phyloP scores from a whole-genome alignment of 2,888 invertebrate species.

The Leucozona laternaria region DNA sequence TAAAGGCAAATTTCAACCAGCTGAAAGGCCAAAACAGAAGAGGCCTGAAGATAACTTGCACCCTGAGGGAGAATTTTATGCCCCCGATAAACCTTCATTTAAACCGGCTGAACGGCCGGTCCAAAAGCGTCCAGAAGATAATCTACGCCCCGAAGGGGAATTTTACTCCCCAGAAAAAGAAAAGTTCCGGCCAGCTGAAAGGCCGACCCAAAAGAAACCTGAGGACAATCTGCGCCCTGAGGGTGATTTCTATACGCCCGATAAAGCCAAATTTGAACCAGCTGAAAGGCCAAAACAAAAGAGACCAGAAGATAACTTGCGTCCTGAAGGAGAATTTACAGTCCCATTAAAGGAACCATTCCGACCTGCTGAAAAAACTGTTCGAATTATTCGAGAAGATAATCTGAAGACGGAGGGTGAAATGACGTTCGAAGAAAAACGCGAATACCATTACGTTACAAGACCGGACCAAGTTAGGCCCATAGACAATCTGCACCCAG shows the following conservation, averaged over 20 bases:
- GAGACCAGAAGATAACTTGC: constrained; percentile 85
- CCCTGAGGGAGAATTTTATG: constrained; percentile 86
- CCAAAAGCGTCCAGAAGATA: constrained; percentile 85
- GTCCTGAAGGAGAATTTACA: constrained; percentile 86
- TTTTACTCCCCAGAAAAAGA: constrained; percentile 84
- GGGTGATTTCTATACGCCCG: constrained; percentile 85
- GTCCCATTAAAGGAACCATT: constrained; percentile 84
- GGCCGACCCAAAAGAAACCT: not conserved
- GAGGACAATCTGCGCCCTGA: constrained; percentile 83
- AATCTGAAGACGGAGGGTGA: constrained; percentile 86
- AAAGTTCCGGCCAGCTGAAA: constrained; percentile 67
- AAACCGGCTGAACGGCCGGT: constrained; percentile 85
- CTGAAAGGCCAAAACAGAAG: constrained; percentile 83
- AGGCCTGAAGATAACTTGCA: constrained; percentile 84
- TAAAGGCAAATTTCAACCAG: constrained; percentile 80
- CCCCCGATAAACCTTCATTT: constrained; percentile 84
- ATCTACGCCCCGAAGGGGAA: constrained; percentile 85
- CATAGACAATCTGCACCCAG: constrained; percentile 84
- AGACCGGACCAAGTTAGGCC: constrained; percentile 78
- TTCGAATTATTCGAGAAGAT: constrained; percentile 84
- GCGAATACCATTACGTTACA: constrained; percentile 80
- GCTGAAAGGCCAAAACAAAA: constrained; percentile 84
- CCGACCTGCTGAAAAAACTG: constrained; percentile 81
- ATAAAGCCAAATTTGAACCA: constrained; percentile 83
- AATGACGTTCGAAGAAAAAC: constrained; percentile 78